Conservation (phyloP, 2,888 invertebrate species). For the Machimus atricapillus region DNA sequence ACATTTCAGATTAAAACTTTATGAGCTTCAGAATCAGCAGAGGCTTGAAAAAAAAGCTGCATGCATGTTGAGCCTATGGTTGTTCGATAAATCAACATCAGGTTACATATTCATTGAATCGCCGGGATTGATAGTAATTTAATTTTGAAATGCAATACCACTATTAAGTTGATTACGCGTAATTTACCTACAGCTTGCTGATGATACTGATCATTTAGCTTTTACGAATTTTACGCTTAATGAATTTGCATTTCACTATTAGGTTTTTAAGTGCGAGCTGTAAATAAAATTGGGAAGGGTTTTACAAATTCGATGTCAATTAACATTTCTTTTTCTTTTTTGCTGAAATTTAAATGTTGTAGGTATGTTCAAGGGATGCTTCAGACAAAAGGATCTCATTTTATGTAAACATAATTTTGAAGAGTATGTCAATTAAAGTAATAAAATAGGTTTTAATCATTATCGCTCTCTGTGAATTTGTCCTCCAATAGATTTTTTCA, state of each 20-base stretch:
- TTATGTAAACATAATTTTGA: too few species aligned
- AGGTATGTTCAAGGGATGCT: too few species aligned
- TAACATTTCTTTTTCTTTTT: too few species aligned
- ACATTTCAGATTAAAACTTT: not conserved
- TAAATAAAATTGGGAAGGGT: not conserved
- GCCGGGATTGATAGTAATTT: not conserved
- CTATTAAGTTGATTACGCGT: not conserved
- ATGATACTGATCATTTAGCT: not conserved
- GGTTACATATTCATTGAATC: not conserved
- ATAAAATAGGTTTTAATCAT: too few species aligned
- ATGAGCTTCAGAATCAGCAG: not conserved
- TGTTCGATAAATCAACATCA: not conserved
- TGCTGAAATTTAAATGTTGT: too few species aligned
- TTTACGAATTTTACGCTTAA: not conserved
- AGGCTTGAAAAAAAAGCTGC: not conserved
- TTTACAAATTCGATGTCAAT: not conserved
- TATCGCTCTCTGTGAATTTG: too few species aligned
- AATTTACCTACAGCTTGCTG: not conserved
- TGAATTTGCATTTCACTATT: not conserved
- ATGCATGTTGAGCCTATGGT: not conserved
- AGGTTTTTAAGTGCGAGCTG: not conserved
- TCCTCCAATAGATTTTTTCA: too few species aligned
- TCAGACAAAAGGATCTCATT: too few species aligned
- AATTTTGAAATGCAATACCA: not conserved
- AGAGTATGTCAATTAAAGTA: too few species aligned